These are phyloP conservation scores for Eira barbara DNA, from an alignment of 2,113 vertebrate genomes.

Conservation along the genomic window DNA sequence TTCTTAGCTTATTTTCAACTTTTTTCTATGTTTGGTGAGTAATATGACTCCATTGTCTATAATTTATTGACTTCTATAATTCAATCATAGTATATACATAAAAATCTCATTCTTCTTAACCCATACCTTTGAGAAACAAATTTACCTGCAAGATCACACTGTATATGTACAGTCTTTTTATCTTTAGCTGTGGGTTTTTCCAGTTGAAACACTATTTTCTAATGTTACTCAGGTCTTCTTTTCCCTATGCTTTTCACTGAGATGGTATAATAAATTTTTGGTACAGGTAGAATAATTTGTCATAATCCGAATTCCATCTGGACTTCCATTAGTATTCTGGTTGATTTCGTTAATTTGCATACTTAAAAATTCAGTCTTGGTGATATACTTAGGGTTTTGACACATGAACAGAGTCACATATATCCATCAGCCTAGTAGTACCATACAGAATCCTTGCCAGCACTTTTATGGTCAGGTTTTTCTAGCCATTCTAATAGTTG, in stretches of 20 bases:
- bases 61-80: neutral
- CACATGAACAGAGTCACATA: neutral
- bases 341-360: neutral
- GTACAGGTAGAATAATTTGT: neutral
- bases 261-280: neutral
- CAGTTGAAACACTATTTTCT: neutral
- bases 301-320: neutral
- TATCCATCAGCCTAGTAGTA: neutral
- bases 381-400: neutral
- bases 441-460: neutral
- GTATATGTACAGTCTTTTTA: neutral
- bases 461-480: neutral
- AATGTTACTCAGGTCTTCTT: neutral
- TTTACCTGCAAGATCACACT: neutral
- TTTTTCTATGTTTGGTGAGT: neutral
- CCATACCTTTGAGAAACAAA: neutral
- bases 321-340: neutral
- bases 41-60: neutral
- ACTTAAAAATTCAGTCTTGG: neutral
- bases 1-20: neutral
- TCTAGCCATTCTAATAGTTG: neutral
- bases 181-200: neutral
- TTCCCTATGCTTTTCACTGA: neutral
- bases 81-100: neutral
- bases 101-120: neutral